Evolutionary conservation across 1,140 invertebrate genomes (phyloP).

Genomic region (Drosophila serrata): DNA sequence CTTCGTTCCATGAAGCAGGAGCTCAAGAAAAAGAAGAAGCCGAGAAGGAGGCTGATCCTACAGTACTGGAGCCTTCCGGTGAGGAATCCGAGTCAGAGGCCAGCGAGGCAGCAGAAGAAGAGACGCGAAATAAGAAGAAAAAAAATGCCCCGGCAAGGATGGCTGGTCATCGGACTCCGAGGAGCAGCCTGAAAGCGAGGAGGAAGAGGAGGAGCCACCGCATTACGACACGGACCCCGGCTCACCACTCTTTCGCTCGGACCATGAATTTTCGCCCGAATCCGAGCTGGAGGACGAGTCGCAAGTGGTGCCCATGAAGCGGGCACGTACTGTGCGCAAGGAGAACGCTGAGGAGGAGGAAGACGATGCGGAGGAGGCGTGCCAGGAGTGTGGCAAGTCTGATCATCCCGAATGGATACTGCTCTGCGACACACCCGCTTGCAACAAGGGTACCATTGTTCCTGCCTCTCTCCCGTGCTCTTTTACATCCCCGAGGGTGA

Average conservation of each 20-base stretch:
- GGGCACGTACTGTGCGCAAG: constrained; percentile 90
- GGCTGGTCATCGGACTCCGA: constrained; percentile 90
- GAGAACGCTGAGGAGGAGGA: constrained; percentile 85
- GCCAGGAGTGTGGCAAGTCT: constrained; percentile 93
- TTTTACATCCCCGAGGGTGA: constrained; percentile 98
- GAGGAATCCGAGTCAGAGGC: constrained; percentile 79
- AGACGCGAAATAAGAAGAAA: constrained; percentile 86
- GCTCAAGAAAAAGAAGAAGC: constrained; percentile 88
- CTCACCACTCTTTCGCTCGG: constrained; percentile 91
- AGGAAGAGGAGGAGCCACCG: constrained; percentile 87
- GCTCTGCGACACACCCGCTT: constrained; percentile 92
- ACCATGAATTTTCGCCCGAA: constrained; percentile 96
- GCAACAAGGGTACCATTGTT: constrained; percentile 98
- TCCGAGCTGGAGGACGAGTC: constrained; percentile 89
- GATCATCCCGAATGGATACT: constrained; percentile 98
- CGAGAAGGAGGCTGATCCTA: constrained; percentile 77
- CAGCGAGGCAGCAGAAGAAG: constrained; percentile 86
- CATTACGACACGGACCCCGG: constrained; percentile 88
- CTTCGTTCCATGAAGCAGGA: constrained; percentile 88
- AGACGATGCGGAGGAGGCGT: constrained; percentile 90
- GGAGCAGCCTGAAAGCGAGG: constrained; percentile 87
- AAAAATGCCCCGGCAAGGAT: constrained; percentile 88
- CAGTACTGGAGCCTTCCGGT: constrained; percentile 84
- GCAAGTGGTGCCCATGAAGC: constrained; percentile 87
- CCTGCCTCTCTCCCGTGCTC: constrained; percentile 95